phyloP scores from a whole-genome alignment of 2,888 invertebrate species.

The Hyles lineata region DNA sequence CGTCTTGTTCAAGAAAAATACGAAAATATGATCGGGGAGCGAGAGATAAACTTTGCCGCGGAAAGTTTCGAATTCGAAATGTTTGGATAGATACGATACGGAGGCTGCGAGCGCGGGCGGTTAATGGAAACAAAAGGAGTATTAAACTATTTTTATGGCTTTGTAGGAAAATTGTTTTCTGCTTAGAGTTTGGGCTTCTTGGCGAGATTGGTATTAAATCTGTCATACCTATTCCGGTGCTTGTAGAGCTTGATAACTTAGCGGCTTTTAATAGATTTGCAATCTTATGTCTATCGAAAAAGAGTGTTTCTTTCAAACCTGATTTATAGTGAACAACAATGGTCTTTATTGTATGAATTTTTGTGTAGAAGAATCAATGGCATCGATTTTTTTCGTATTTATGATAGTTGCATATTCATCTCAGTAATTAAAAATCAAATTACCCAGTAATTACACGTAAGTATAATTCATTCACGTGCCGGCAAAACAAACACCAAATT shows the following conservation, averaged over 20 bases:
- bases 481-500: background rate
- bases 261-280: background rate
- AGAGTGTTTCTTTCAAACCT: too few relatives aligned
- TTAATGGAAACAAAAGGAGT: slow-evolving; percentile 39
- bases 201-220: background rate
- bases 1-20: slow-evolving; percentile 69
- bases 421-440: too few relatives aligned
- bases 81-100: slow-evolving; percentile 67
- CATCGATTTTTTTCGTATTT: too few relatives aligned
- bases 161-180: slow-evolving; percentile 27
- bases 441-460: too few relatives aligned
- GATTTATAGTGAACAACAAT: too few relatives aligned
- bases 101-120: slow-evolving; percentile 33
- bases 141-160: slow-evolving; percentile 29
- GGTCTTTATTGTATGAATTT: too few relatives aligned
- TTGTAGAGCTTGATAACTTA: background rate
- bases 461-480: background rate
- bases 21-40: slow-evolving; percentile 63
- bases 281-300: too few relatives aligned
- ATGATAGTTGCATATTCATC: too few relatives aligned
- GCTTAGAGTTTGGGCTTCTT: slow-evolving; percentile 1
- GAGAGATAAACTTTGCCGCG: slow-evolving; percentile 54
- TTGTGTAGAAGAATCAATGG: too few relatives aligned
- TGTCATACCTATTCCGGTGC: too few relatives aligned
- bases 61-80: slow-evolving; percentile 56